phyloP scores from a whole-genome alignment of 2,113 vertebrate species.

The Chionis minor region DNA sequence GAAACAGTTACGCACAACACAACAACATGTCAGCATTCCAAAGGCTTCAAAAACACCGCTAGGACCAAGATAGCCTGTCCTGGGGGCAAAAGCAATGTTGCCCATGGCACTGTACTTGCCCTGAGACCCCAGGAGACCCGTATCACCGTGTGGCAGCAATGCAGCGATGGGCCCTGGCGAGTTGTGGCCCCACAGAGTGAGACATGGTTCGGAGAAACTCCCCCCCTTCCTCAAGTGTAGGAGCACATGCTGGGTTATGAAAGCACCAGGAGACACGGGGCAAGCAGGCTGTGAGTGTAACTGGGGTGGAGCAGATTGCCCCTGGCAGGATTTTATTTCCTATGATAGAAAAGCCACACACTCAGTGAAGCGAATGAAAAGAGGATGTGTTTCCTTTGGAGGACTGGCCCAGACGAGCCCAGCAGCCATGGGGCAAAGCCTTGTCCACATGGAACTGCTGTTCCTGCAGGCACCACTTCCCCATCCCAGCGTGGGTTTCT shows the following conservation, averaged over 20 bases:
- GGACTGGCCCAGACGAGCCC: background rate
- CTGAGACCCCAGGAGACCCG: background rate
- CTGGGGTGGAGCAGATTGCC: background rate
- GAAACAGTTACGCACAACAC: background rate
- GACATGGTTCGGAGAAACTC: background rate
- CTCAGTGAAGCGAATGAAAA: background rate
- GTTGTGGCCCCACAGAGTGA: fast-evolving
- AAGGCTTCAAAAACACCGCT: background rate
- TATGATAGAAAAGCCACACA: background rate
- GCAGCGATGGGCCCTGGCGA: fast-evolving
- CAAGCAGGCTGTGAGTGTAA: background rate
- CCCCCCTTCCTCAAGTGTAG: background rate
- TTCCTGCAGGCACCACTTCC: background rate
- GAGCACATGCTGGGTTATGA: background rate
- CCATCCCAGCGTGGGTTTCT: background rate
- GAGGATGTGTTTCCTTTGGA: background rate
- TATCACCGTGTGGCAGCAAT: background rate
- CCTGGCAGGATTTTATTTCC: background rate
- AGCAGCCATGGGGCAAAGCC: background rate
- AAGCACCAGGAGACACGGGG: background rate
- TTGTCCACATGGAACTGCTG: background rate
- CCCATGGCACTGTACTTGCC: too few species aligned
- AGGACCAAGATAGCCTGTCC: background rate
- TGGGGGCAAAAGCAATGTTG: background rate
- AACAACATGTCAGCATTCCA: background rate